phyloP scores from a whole-genome alignment of 1,140 invertebrate genomes.

The Lasaia peninsularis region DNA sequence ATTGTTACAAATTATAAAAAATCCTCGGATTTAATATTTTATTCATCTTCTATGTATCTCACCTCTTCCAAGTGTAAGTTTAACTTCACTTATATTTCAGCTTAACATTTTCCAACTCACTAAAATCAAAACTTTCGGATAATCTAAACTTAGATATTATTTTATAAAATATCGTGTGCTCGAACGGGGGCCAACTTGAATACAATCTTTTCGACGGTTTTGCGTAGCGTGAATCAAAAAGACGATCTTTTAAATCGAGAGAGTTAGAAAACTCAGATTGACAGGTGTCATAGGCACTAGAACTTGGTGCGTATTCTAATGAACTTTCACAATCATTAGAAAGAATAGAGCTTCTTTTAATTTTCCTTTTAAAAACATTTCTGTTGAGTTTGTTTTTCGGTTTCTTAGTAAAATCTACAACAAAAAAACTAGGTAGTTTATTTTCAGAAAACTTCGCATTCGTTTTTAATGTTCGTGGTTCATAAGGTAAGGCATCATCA shows the following conservation, averaged over 20 bases:
- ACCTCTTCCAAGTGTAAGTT: too few species aligned
- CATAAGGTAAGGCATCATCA: constrained; percentile 41
- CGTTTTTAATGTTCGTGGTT: constrained; percentile 16
- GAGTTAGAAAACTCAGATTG: constrained; percentile 28
- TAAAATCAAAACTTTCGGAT: constrained; percentile 66
- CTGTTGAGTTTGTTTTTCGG: constrained; percentile 7
- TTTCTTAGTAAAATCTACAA: constrained; percentile 30
- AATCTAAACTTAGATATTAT: constrained; percentile 70
- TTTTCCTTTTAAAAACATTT: constrained; percentile 10
- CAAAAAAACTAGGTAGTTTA: constrained; percentile 45
- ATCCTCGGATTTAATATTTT: too few species aligned
- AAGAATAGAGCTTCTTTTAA: constrained; percentile 15
- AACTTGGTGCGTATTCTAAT: background rate
- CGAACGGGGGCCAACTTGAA: constrained; percentile 67
- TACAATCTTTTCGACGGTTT: constrained; percentile 28
- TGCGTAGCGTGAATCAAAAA: constrained; percentile 34
- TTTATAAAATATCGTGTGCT: constrained; percentile 70
- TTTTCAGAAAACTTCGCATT: background rate
- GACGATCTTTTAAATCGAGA: constrained; percentile 26
- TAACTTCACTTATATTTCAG: too few species aligned
- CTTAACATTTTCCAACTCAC: constrained; percentile 32
- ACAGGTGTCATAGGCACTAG: constrained; percentile 34
- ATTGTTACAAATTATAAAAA: too few species aligned
- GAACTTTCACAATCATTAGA: constrained; percentile 23
- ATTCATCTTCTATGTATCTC: too few species aligned